A percentile compares a stretch with the other conserved stretches of the same genome.
Evolutionary conservation across 2,113 vertebrate genomes (phyloP).

Genomic region (Entomyzon cyanotis): DNA sequence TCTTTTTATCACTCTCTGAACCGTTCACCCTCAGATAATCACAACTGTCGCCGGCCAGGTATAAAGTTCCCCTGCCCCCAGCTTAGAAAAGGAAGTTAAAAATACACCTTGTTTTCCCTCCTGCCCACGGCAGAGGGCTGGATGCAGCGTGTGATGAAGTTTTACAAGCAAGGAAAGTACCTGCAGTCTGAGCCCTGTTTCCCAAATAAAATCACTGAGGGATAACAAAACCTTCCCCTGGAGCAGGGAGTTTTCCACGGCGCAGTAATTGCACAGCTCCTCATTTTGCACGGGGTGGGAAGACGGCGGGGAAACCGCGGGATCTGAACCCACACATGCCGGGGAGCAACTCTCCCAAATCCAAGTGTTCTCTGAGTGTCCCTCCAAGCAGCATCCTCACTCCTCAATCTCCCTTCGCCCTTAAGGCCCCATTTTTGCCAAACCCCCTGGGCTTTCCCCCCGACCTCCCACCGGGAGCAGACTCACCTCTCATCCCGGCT

Average conservation of each 20-base stretch:
- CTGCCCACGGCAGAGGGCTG: background rate
- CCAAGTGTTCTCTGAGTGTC: background rate
- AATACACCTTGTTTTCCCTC: background rate
- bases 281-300: background rate
- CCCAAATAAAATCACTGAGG: background rate
- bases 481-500: background rate
- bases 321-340: background rate
- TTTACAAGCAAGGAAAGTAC: slow-evolving; percentile 37
- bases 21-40: background rate
- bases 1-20: background rate
- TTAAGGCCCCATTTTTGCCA: rapidly evolving
- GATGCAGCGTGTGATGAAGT: background rate
- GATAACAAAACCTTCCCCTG: background rate
- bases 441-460: background rate
- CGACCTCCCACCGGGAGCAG: background rate
- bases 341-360: rapidly evolving
- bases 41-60: background rate
- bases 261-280: background rate
- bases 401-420: background rate
- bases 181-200: background rate
- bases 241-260: background rate
- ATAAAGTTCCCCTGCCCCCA: background rate
- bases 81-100: background rate
- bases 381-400: background rate
- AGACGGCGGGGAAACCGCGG: rapidly evolving